A percentile compares a stretch with the other conserved stretches of the same genome.
Conservation (phyloP, 1,140 invertebrate species). For the Cyclargus thomasi region DNA sequence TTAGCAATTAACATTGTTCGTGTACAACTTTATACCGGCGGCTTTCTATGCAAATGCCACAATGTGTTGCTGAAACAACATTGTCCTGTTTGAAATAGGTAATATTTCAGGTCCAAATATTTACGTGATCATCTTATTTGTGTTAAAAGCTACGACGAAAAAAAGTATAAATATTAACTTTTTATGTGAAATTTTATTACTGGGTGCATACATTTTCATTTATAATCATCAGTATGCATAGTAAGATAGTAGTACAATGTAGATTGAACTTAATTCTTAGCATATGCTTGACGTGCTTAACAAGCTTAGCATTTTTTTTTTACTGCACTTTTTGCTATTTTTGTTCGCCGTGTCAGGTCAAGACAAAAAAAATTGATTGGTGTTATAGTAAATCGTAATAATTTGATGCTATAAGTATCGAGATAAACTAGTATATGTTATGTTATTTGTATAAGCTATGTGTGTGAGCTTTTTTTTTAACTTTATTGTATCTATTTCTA, state of each 20-base stretch:
- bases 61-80: slow-evolving; percentile 9
- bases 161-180: too few species aligned
- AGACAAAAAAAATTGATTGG: slow-evolving; percentile 40
- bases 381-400: slow-evolving; percentile 40
- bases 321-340: slow-evolving; percentile 7
- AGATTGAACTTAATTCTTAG: too few species aligned
- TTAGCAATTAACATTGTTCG: slow-evolving; percentile 56
- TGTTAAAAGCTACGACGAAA: too few species aligned
- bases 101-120: neutral
- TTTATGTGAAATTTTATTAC: too few species aligned
- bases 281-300: too few species aligned
- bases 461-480: too few species aligned
- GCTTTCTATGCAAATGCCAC: slow-evolving; percentile 25
- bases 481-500: too few species aligned
- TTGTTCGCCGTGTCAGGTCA: slow-evolving; percentile 24
- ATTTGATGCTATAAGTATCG: slow-evolving; percentile 44
- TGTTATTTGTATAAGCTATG: too few species aligned
- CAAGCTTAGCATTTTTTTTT: neutral
- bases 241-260: too few species aligned
- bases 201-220: too few species aligned
- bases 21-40: slow-evolving; percentile 36
- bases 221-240: too few species aligned
- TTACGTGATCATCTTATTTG: neutral
- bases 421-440: neutral
- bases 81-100: neutral